Evolutionary conservation across 2,113 vertebrate species (phyloP).

Genomic region (Tinamus guttatus): DNA sequence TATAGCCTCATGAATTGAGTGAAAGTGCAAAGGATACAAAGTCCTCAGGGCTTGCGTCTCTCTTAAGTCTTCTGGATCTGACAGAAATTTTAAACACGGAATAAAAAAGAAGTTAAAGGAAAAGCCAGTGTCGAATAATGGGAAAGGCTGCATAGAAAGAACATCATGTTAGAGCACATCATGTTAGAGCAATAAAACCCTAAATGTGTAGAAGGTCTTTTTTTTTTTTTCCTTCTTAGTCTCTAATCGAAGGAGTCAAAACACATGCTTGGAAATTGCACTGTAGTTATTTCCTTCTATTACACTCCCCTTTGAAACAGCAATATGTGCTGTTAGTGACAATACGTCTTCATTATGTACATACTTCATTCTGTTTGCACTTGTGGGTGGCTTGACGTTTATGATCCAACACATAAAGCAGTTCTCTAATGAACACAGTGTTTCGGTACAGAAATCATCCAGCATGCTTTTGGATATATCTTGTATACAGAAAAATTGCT

Average conservation of each 20-base stretch:
- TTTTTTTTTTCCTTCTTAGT: not conserved
- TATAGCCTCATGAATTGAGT: not conserved
- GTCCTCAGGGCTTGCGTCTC: not conserved
- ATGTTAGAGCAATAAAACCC: not conserved
- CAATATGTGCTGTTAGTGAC: not conserved
- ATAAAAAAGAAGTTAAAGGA: not conserved
- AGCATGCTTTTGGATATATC: not conserved
- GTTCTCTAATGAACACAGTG: not conserved
- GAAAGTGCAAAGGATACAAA: not conserved
- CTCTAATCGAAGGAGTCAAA: not conserved
- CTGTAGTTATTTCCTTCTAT: not conserved
- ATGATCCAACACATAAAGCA: not conserved
- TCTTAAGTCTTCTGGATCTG: not conserved
- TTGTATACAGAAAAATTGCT: not conserved
- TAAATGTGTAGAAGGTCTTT: not conserved
- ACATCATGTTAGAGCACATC: not conserved
- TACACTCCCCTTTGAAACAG: not conserved
- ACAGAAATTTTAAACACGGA: not conserved
- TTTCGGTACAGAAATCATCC: not conserved
- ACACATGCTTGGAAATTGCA: not conserved
- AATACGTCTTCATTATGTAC: not conserved
- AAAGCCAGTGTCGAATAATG: not conserved
- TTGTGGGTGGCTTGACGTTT: not conserved
- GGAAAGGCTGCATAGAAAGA: not conserved
- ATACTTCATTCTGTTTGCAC: not conserved